phyloP scores from a whole-genome alignment of 1,140 invertebrate species.

The Neotoxoptera formosana region DNA sequence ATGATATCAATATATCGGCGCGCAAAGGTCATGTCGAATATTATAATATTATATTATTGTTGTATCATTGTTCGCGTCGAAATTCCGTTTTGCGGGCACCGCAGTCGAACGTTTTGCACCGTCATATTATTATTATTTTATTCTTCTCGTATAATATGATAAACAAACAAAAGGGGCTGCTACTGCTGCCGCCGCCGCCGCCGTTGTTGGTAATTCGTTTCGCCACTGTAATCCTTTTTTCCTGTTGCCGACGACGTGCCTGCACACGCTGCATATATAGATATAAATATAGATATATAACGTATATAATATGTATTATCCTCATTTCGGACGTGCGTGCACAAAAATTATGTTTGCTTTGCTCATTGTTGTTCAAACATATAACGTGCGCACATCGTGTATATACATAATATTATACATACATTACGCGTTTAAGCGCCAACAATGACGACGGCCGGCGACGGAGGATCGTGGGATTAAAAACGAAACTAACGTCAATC shows the following conservation, averaged over 20 bases:
- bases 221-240: slow-evolving; percentile 38
- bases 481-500: not conserved
- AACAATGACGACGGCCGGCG: not conserved
- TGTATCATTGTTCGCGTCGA: not conserved
- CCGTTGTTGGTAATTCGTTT: slow-evolving; percentile 7
- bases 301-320: not conserved
- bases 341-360: not conserved
- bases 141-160: slow-evolving; percentile 25
- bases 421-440: not conserved
- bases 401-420: not conserved
- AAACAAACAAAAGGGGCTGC: slow-evolving; percentile 37
- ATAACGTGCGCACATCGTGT: not conserved
- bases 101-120: slow-evolving; percentile 10
- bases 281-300: not conserved
- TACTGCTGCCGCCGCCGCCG: not conserved
- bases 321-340: not conserved
- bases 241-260: not conserved
- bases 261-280: not conserved
- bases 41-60: not conserved
- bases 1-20: not conserved
- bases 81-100: not conserved
- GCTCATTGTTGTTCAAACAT: not conserved
- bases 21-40: not conserved
- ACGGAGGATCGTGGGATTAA: not conserved
- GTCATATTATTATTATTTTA: slow-evolving; percentile 6